Percentiles rank a stretch among this genome's conserved stretches.
phyloP scores from a whole-genome alignment of 2,113 vertebrate species.

The Cinclus mexicanus region DNA sequence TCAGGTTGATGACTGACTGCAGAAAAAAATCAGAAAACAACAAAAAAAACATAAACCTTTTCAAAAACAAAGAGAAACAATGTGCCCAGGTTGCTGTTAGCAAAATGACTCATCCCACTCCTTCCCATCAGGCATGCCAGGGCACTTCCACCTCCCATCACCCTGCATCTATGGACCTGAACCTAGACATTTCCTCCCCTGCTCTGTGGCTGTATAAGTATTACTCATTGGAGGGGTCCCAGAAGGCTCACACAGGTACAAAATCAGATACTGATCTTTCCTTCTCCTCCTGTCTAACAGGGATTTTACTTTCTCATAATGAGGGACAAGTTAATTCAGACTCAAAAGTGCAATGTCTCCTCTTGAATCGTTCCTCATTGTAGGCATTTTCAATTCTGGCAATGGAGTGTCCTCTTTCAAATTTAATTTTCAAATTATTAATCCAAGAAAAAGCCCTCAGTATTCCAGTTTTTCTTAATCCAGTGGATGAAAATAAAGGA shows the following conservation, averaged over 20 bases:
- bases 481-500: neutral
- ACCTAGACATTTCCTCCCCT: neutral
- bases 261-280: neutral
- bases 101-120: neutral
- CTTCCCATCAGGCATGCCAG: neutral
- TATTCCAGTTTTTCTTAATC: neutral
- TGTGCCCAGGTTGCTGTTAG: neutral
- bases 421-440: neutral
- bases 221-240: neutral
- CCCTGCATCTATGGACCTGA: neutral
- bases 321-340: neutral
- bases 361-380: neutral
- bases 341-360: neutral
- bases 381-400: neutral
- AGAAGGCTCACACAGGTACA: neutral
- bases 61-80: neutral
- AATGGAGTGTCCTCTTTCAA: neutral
- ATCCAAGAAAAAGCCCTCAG: neutral
- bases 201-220: neutral
- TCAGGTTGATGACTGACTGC: neutral
- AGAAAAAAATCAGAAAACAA: slow-evolving; percentile 5
- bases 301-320: neutral
- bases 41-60: neutral
- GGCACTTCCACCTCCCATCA: neutral
- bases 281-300: neutral